Conservation (phyloP, 30 jellyfish, hydroid and myxozoan genomes). For the Calvadosia cruxmelitensis region DNA sequence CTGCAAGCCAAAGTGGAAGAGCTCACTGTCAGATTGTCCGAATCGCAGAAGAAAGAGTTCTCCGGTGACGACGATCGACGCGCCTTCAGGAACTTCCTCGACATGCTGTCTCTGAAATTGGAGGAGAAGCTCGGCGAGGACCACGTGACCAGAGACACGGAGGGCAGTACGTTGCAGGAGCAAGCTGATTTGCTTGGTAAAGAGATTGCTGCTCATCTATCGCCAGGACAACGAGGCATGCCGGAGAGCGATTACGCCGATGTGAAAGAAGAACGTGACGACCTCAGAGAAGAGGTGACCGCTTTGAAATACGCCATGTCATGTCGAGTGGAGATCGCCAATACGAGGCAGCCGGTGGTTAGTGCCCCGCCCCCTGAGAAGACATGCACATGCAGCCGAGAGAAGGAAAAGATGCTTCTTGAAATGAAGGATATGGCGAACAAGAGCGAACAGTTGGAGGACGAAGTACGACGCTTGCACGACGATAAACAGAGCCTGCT, state of each 20-base stretch:
- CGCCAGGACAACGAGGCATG: conserved; percentile 40
- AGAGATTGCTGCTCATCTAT: conserved; percentile 71
- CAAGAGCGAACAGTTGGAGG: conserved; percentile 58
- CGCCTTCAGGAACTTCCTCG: conserved; percentile 80
- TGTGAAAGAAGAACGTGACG: conserved; percentile 85
- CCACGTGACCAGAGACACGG: conserved; percentile 72
- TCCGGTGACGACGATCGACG: conserved; percentile 70
- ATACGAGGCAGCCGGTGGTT: conserved; percentile 6
- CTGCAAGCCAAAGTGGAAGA: conserved; percentile 49
- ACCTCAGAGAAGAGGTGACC: conserved; percentile 61
- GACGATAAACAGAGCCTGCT: conserved; percentile 92
- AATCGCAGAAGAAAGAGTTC: conserved; percentile 67
- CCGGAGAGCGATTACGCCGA: conserved; percentile 80
- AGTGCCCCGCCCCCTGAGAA: conserved; percentile 37
- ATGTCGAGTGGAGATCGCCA: conserved; percentile 70
- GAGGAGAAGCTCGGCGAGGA: conserved; percentile 94
- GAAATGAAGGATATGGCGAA: conserved; percentile 60
- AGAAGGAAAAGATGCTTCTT: conserved; percentile 50
- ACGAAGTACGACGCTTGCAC: conserved; percentile 81
- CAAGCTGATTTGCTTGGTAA: conserved; percentile 82
- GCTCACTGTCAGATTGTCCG: conserved; percentile 42
- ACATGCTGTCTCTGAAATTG: conserved; percentile 80
- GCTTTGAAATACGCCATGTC: conserved; percentile 90
- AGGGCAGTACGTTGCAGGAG: conserved; percentile 67
- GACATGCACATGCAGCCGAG: conserved; percentile 71